Conservation (phyloP, 2,113 vertebrate species). For the Mystacornis crossleyi region DNA sequence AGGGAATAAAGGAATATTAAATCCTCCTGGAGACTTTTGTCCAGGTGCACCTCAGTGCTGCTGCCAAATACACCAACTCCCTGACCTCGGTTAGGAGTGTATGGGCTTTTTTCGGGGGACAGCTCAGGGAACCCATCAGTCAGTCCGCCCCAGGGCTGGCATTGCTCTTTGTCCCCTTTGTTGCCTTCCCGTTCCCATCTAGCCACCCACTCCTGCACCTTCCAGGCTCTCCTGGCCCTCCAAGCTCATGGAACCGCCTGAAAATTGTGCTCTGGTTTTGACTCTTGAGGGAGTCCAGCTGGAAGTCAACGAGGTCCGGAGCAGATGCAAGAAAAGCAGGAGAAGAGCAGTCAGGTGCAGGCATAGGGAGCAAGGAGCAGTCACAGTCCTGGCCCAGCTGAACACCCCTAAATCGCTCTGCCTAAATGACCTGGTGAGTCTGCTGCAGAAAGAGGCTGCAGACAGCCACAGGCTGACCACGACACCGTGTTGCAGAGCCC, state of each 20-base stretch:
- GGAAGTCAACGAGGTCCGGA: neutral
- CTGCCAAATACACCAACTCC: neutral
- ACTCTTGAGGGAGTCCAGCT: rapidly evolving
- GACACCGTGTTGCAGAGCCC: neutral
- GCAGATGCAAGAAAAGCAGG: neutral
- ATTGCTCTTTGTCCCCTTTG: rapidly evolving
- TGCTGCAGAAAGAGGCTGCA: neutral
- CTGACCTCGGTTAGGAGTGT: rapidly evolving
- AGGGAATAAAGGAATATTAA: slow-evolving; percentile 6
- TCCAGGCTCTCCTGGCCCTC: neutral
- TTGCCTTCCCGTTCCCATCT: neutral
- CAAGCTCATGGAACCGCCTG: neutral
- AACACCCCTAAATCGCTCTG: neutral
- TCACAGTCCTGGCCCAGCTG: neutral
- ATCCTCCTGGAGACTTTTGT: neutral
- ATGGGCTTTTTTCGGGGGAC: rapidly evolving
- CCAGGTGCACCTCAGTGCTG: neutral
- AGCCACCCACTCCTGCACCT: neutral
- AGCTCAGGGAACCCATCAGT: neutral
- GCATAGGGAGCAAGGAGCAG: neutral
- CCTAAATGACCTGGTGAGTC: neutral
- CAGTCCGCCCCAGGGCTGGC: neutral
- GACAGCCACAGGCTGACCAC: neutral
- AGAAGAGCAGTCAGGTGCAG: neutral
- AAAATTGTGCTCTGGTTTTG: neutral